Percentiles rank a stretch among this genome's conserved stretches.
Conservation (phyloP, 2,888 invertebrate genomes). For the Eupithecia tripunctaria region DNA sequence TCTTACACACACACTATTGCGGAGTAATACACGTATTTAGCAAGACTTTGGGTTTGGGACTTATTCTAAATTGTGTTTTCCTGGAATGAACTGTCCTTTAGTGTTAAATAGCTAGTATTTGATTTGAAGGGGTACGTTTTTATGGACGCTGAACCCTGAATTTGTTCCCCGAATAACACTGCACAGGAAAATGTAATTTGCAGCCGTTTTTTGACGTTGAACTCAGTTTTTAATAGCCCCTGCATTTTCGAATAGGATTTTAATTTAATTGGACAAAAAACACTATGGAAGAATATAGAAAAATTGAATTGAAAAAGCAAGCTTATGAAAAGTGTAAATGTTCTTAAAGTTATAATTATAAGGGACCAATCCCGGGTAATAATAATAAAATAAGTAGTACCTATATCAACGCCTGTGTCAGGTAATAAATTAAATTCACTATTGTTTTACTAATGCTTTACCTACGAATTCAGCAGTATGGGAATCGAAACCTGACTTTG, state of each 20-base stretch:
- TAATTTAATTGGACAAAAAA: neutral
- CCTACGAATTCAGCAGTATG: neutral
- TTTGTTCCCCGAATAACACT: neutral
- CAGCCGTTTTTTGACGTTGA: neutral
- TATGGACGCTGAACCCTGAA: neutral
- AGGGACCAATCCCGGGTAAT: too few relatives aligned
- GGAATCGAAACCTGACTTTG: neutral
- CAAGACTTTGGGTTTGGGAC: neutral
- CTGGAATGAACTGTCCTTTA: neutral
- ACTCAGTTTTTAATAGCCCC: neutral
- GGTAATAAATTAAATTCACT: too few relatives aligned
- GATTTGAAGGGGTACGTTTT: neutral
- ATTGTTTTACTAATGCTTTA: too few relatives aligned
- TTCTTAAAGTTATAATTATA: too few relatives aligned
- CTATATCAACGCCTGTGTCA: neutral
- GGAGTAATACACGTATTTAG: neutral
- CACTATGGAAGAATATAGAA: too few relatives aligned
- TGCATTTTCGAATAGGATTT: neutral
- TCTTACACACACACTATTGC: neutral
- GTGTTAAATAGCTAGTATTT: neutral
- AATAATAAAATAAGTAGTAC: neutral
- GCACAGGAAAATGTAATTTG: neutral
- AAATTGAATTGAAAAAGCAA: too few relatives aligned
- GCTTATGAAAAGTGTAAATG: too few relatives aligned
- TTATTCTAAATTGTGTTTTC: neutral